Evolutionary conservation across 2,888 invertebrate species (phyloP).

Genomic region (Trichogramma evanescens): DNA sequence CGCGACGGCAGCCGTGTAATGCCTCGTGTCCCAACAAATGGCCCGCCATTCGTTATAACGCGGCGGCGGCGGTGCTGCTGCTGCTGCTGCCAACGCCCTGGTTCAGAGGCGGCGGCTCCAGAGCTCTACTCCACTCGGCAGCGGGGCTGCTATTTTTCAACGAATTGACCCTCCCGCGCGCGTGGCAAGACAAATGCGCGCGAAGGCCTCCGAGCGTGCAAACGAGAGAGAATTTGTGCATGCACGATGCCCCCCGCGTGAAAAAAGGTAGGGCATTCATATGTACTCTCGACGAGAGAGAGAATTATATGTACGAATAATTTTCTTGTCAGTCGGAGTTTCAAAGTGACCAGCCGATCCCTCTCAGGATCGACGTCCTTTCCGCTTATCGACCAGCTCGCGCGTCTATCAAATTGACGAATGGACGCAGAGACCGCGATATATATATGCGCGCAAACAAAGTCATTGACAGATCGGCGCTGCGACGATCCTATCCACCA

Average conservation of each 20-base stretch:
- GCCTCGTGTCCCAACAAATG: conserved; percentile 36
- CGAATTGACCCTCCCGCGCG: conserved; percentile 22
- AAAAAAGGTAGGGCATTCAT: too few species aligned
- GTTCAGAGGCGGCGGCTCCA: not conserved
- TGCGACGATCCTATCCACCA: too few species aligned
- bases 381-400: conserved; percentile 26
- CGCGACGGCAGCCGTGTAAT: conserved; percentile 28
- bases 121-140: conserved; percentile 15
- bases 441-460: too few species aligned
- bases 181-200: conserved; percentile 25
- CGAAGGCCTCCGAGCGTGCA: not conserved
- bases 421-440: conserved; percentile 23
- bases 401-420: conserved; percentile 34
- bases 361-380: conserved; percentile 6
- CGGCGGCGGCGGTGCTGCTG: conserved; percentile 11
- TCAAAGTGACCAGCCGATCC: too few species aligned
- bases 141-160: conserved; percentile 15
- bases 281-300: too few species aligned
- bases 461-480: too few species aligned
- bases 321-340: too few species aligned
- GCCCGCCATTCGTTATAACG: conserved; percentile 32
- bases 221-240: too few species aligned
- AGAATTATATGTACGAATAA: too few species aligned
- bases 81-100: conserved; percentile 30
- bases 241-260: too few species aligned